These are phyloP conservation scores for Cyclopterus lumpus DNA, from an alignment of 2,797 vertebrate species.

Conservation along the genomic window DNA sequence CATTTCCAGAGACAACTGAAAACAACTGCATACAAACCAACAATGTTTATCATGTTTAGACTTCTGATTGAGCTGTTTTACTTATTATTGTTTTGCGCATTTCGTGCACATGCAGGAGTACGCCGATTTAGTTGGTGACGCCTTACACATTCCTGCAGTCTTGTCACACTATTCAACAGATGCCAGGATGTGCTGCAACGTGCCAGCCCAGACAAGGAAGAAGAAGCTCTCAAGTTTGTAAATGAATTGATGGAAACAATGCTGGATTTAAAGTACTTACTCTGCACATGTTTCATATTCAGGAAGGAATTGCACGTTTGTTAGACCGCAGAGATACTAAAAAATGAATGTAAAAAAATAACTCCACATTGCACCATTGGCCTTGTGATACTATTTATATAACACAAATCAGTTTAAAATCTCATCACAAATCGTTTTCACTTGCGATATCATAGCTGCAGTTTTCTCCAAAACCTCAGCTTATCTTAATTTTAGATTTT, in stretches of 20 bases:
- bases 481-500: constrained; percentile 45
- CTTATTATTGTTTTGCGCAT: neutral
- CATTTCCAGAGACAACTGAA: neutral
- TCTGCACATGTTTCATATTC: neutral
- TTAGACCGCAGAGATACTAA: neutral
- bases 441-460: neutral
- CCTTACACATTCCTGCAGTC: neutral
- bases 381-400: neutral
- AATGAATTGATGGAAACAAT: neutral
- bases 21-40: neutral
- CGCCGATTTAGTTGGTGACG: neutral
- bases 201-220: no score
- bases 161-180: no score
- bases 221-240: no score
- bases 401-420: constrained; percentile 40
- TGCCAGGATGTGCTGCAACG: no score
- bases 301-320: neutral
- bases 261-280: neutral
- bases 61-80: neutral
- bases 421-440: constrained; percentile 8
- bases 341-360: neutral
- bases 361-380: neutral
- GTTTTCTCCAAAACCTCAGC: constrained; percentile 28
- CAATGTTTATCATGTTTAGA: neutral
- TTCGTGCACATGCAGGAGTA: neutral